Evolutionary conservation across 2,113 vertebrate genomes (phyloP).

Genomic region (Tychaedon coryphoeus): DNA sequence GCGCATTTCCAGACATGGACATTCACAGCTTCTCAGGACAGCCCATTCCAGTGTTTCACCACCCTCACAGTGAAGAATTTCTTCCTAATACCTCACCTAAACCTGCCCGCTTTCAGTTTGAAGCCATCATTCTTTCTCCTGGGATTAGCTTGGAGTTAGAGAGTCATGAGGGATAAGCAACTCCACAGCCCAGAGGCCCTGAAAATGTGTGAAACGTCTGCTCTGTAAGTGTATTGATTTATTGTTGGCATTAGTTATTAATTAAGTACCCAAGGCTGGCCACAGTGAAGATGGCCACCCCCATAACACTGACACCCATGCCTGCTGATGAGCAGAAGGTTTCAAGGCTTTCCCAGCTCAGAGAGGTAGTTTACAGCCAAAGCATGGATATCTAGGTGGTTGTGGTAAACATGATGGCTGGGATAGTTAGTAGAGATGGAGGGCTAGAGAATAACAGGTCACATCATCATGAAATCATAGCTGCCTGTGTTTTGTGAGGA

Average conservation of each 20-base stretch:
- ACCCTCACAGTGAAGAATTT: not conserved
- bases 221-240: not conserved
- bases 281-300: not conserved
- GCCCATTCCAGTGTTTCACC: not conserved
- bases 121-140: not conserved
- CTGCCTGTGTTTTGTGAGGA: not conserved
- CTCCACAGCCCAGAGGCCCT: not conserved
- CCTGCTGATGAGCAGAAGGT: not conserved
- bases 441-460: not conserved
- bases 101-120: not conserved
- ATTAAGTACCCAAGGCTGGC: not conserved
- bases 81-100: not conserved
- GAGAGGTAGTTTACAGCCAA: not conserved
- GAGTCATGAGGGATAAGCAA: fast-evolving
- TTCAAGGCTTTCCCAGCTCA: not conserved
- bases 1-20: not conserved
- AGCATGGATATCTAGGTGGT: not conserved
- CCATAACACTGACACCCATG: fast-evolving
- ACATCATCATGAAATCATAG: not conserved
- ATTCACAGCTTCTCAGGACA: not conserved
- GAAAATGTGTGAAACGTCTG: not conserved
- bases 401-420: fast-evolving
- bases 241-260: not conserved
- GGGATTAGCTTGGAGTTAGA: not conserved
- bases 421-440: not conserved